Conservation (phyloP, 1,140 invertebrate species). For the Danaus melanippus region DNA sequence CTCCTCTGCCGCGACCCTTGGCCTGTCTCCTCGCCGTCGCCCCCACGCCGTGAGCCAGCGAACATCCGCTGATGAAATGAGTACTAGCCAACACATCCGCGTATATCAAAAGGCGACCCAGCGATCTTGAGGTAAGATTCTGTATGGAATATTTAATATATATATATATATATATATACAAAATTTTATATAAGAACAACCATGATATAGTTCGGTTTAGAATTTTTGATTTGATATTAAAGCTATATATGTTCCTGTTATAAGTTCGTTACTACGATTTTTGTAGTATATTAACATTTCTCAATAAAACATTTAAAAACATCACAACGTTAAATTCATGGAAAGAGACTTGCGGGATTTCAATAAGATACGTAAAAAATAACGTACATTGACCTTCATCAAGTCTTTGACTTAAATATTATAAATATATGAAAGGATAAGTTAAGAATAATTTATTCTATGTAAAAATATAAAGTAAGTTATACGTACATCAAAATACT, state of each 20-base stretch:
- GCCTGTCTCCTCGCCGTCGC: constrained; percentile 87
- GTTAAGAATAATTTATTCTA: background rate
- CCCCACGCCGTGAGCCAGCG: constrained; percentile 81
- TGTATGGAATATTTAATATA: constrained; percentile 43
- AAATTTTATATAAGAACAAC: too few species aligned
- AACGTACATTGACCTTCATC: too few species aligned
- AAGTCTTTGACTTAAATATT: too few species aligned
- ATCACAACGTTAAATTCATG: background rate
- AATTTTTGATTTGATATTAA: too few species aligned
- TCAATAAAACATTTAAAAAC: constrained; percentile 9
- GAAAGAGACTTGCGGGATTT: background rate
- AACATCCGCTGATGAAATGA: constrained; percentile 78
- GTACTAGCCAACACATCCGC: constrained; percentile 85
- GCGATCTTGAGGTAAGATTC: constrained; percentile 80
- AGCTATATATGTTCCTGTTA: too few species aligned
- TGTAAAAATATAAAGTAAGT: constrained; percentile 1
- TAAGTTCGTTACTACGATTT: too few species aligned
- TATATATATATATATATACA: too few species aligned
- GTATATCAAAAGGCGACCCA: constrained; percentile 90
- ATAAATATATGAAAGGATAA: background rate
- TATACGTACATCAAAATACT: constrained; percentile 82
- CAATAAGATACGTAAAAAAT: too few species aligned
- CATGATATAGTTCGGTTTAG: too few species aligned
- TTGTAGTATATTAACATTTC: too few species aligned
- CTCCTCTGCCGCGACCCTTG: constrained; percentile 78